Conservation (phyloP, 2,113 vertebrate species). For the Chloropsis cyanopogon region DNA sequence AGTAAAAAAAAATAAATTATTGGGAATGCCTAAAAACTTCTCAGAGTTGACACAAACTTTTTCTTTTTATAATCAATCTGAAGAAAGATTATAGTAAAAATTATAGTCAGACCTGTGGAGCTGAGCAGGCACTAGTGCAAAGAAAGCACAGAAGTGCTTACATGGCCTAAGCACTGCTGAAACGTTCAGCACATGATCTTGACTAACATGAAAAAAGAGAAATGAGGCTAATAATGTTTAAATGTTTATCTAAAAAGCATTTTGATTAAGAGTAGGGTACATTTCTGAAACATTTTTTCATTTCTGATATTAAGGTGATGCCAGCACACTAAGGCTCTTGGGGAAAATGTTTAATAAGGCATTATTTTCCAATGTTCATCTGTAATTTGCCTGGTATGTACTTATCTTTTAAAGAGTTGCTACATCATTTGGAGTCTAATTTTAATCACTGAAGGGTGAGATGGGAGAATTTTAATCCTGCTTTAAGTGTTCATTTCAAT, state of each 20-base stretch:
- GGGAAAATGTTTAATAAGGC: neutral
- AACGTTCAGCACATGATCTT: neutral
- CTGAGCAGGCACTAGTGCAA: neutral
- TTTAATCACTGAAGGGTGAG: constrained; percentile 33
- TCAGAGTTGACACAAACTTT: fast-evolving
- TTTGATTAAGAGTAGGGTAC: neutral
- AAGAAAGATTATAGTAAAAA: neutral
- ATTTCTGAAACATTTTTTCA: neutral
- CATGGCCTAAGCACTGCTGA: neutral
- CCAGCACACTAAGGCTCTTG: neutral
- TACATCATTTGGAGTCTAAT: constrained; percentile 11
- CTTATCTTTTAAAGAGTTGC: constrained; percentile 13
- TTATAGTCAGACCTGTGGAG: neutral
- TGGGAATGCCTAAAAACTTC: neutral
- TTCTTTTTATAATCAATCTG: neutral
- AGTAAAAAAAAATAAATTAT: neutral
- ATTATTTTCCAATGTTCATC: constrained; percentile 30
- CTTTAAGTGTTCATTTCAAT: neutral
- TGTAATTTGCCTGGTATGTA: neutral
- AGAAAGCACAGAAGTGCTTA: neutral
- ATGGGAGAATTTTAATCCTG: constrained; percentile 32
- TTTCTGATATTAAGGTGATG: neutral
- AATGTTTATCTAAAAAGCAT: neutral
- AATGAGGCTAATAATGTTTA: neutral
- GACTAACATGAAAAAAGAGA: neutral